These are phyloP conservation scores for Parasteatoda tepidariorum DNA, from an alignment of 1,140 invertebrate species.

Conservation along the genomic window DNA sequence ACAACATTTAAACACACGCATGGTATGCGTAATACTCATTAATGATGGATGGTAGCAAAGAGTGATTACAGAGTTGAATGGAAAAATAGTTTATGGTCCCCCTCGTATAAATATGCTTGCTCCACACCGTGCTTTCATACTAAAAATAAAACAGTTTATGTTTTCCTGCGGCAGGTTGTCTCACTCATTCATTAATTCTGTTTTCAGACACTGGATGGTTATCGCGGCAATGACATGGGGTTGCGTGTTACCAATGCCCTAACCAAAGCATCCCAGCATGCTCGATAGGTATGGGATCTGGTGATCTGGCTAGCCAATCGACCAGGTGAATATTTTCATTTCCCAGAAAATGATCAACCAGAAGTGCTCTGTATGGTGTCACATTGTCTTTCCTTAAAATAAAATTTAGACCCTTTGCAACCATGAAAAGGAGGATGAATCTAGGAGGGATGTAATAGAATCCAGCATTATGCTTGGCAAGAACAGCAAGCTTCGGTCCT, in stretches of 20 bases:
- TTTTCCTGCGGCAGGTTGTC: neutral
- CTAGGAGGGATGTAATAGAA: neutral
- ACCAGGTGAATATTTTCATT: neutral
- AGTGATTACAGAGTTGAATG: neutral
- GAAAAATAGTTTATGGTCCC: too few relatives aligned
- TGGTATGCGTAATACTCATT: too few relatives aligned
- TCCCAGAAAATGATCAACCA: neutral
- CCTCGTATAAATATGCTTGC: too few relatives aligned
- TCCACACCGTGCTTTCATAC: neutral
- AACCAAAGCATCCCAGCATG: neutral
- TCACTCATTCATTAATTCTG: too few relatives aligned
- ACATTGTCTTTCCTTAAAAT: neutral
- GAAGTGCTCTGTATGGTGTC: neutral
- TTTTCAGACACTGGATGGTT: too few relatives aligned
- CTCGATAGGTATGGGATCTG: neutral
- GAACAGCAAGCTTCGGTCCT: neutral
- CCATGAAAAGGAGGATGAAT: neutral
- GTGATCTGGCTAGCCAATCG: neutral
- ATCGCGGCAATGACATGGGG: too few relatives aligned
- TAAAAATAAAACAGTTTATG: neutral
- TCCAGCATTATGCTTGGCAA: neutral
- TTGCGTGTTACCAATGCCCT: too few relatives aligned
- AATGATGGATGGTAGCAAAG: too few relatives aligned
- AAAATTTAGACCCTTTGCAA: neutral
- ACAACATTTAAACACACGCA: too few relatives aligned